Conservation (phyloP, 2,888 invertebrate species). For the Blastobasis adustella region DNA sequence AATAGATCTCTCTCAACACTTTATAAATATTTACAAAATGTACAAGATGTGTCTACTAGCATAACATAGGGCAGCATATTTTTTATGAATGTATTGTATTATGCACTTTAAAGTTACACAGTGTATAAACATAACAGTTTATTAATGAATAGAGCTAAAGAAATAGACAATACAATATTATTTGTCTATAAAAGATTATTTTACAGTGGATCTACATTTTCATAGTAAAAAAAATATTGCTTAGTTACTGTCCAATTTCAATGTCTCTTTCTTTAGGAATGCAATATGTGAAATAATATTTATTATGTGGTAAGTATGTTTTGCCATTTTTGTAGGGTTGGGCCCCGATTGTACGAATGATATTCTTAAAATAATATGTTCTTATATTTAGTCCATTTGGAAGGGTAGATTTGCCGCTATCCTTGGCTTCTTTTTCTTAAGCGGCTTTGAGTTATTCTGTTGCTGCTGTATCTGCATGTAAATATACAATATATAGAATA, state of each 20-base stretch:
- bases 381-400: slow-evolving; percentile 42
- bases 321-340: neutral
- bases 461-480: neutral
- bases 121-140: no score
- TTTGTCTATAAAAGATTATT: no score
- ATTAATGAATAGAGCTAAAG: no score
- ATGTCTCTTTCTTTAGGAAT: no score
- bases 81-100: no score
- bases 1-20: slow-evolving; percentile 30
- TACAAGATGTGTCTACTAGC: slow-evolving; percentile 26
- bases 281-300: no score
- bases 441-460: slow-evolving; percentile 30
- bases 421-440: slow-evolving; percentile 55
- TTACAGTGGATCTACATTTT: no score
- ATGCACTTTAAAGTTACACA: no score
- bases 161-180: no score
- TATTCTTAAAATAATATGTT: neutral
- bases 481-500: neutral
- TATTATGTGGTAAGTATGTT: neutral
- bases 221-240: no score
- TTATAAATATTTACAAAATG: slow-evolving; percentile 46
- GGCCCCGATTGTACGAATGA: neutral
- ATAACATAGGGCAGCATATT: no score
- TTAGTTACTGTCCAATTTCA: no score
- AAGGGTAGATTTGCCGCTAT: slow-evolving; percentile 66